Conservation (phyloP, 2,888 invertebrate species). For the Lasiommata megera region DNA sequence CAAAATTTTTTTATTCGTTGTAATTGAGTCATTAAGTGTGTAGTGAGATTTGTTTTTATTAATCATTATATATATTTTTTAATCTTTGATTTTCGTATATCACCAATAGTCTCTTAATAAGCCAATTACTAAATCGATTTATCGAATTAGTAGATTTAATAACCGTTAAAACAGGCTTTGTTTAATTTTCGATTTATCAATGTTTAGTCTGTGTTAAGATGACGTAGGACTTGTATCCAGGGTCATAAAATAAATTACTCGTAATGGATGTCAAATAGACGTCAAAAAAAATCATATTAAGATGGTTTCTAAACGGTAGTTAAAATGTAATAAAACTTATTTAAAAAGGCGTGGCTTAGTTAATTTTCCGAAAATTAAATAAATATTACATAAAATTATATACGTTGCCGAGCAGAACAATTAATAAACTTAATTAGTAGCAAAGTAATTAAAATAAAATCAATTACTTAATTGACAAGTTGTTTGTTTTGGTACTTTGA, state of each 20-base stretch:
- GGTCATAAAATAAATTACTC: too few species aligned
- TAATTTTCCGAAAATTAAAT: background rate
- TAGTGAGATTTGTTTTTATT: too few species aligned
- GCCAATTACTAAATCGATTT: too few species aligned
- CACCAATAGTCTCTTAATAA: too few species aligned
- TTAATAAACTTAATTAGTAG: slow-evolving; percentile 1
- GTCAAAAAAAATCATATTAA: slow-evolving; percentile 23
- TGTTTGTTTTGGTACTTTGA: slow-evolving; percentile 38
- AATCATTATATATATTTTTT: too few species aligned
- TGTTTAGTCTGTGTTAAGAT: background rate
- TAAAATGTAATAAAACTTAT: slow-evolving; percentile 24
- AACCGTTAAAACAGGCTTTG: too few species aligned
- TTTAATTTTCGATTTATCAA: background rate
- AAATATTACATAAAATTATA: background rate
- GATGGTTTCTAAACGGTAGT: slow-evolving; percentile 31
- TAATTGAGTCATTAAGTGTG: too few species aligned
- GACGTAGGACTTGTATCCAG: too few species aligned
- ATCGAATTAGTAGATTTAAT: too few species aligned
- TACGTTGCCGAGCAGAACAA: background rate
- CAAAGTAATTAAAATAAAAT: slow-evolving; percentile 14
- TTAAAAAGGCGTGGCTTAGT: slow-evolving; percentile 27
- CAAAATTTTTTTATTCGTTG: too few species aligned
- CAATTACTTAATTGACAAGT: slow-evolving; percentile 30
- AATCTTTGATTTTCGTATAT: too few species aligned
- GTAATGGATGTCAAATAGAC: background rate